Evolutionary conservation across 2,888 invertebrate genomes (phyloP), one percentile per base, ranked within the genome.

Genomic region (Drosophila dives): DNA sequence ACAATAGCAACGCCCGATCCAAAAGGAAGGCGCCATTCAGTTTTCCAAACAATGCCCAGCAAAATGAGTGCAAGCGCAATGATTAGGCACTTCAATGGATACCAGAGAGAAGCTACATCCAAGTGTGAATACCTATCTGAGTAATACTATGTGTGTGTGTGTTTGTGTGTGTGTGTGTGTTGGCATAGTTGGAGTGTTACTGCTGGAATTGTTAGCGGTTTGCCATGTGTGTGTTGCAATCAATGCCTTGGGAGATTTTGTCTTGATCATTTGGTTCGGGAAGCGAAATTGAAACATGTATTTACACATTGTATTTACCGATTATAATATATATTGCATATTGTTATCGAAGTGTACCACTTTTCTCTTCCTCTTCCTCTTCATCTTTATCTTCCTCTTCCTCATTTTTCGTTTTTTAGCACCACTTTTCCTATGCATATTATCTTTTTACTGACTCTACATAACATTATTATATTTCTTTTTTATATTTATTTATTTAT

Each of bases 21-120:
- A 58, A 45, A 50, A 59, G 77, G 54, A 77, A 75, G 75, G 75
- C 71, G 71, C 71, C 77, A 68, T 78, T 77, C 78, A 77, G 79
- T 61, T 75, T 70, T 69, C 64, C 82, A 84, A 81, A 89, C 89
- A 86, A 89, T 87, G 71, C 67, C 65, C 34, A 60, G 63, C 68
- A 70, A 85, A 80, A 80, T 80, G 80, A 80, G 80, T 75, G 76
- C 80, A 80, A 72, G 76, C 80, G 66, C 77, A 72, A 77, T 81
- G 77, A 81, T 81, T 81, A 77, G 69, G 45, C 64, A 66, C 54
- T 66, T 55, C 60, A 68, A 69, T 72, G 61, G 45, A 33, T 55
- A 55, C 50, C 23, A 23, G 23, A 23, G 54, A 54, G 32, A 26
- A 26, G 12, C 20, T 33, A 20, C 23, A 15, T 20, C n/a, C 59